phyloP scores from a whole-genome alignment of 2,113 vertebrate species.

The Charadrius vociferus region DNA sequence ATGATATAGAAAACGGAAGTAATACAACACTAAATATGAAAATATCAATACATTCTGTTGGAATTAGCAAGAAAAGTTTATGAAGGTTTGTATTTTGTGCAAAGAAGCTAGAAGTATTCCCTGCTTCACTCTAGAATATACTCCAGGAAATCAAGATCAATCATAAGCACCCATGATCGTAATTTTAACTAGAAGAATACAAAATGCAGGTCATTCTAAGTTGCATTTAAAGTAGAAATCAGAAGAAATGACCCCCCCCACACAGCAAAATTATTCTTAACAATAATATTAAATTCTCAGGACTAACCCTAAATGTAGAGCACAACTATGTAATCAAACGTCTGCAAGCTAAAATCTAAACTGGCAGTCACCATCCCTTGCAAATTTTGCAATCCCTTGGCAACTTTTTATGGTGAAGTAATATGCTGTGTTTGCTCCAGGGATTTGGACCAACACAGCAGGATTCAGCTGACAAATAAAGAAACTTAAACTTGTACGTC shows the following conservation, averaged over 20 bases:
- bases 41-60: not conserved
- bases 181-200: not conserved
- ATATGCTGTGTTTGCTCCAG: not conserved
- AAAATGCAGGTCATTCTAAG: not conserved
- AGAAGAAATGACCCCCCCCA: not conserved
- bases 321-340: not conserved
- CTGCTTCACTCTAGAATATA: not conserved
- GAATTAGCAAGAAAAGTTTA: not conserved
- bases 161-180: not conserved
- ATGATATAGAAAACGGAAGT: not conserved
- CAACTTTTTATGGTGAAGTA: not conserved
- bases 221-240: not conserved
- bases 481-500: not conserved
- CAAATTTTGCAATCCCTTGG: not conserved
- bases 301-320: not conserved
- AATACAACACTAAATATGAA: not conserved
- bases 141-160: not conserved
- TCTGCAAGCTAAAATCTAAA: not conserved
- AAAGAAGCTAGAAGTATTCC: not conserved
- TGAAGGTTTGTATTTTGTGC: not conserved
- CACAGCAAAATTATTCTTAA: not conserved
- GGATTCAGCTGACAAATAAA: not conserved
- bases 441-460: not conserved
- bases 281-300: not conserved
- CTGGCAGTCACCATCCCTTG: not conserved